Evolutionary conservation across 2,888 invertebrate genomes (phyloP), one percentile per base, ranked within the genome.

Genomic region (Habrosyne pyritoides): DNA sequence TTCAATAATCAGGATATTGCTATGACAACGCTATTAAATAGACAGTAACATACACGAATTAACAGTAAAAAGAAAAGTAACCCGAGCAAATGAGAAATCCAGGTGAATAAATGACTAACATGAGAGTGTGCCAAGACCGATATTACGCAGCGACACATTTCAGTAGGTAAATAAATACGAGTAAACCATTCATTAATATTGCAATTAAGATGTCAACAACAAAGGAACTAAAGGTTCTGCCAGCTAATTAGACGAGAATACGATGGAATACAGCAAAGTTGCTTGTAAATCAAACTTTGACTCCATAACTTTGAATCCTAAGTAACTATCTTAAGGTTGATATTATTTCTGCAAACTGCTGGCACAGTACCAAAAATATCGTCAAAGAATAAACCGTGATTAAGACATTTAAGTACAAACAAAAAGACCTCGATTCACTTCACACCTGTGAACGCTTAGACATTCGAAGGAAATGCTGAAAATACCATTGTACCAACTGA

Each of bases 111-210:
- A 62, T 78, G 72, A 76, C 68, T 69, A 71, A 75, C 53, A 54
- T 47, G 33, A 53, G 72, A 65, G 57, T 68, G 76, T 78, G 79
- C 79, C 79, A 79, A 79, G 76, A 69, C 71, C 75, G 73, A 69
- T 68, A 67, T 68, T 73, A 72, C 76, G 67, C 65, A 61, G 66
- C 53, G 47, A 47, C 53, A 53, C 52, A 46, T 56, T 52, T 47
- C 53, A 42, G 52, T 26, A 47, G 51, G 47, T 47, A 47, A 47
- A 47, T 21, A 47, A 24, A 47, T 24, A 47, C 22, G 24, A 47
- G 36, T 36, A 33, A 8, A 36, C 6, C 14, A 36, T 36, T 36
- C 24, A 36, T 36, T 36, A 36, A 36, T 18, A 18, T 42, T 18
- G 42, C 8, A 42, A 18, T 42, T 42, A 42, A 8, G 42, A 18